Base-by-base conservation (phyloP, 2,797 vertebrate species). In the Ceyx erithaca region DNA sequence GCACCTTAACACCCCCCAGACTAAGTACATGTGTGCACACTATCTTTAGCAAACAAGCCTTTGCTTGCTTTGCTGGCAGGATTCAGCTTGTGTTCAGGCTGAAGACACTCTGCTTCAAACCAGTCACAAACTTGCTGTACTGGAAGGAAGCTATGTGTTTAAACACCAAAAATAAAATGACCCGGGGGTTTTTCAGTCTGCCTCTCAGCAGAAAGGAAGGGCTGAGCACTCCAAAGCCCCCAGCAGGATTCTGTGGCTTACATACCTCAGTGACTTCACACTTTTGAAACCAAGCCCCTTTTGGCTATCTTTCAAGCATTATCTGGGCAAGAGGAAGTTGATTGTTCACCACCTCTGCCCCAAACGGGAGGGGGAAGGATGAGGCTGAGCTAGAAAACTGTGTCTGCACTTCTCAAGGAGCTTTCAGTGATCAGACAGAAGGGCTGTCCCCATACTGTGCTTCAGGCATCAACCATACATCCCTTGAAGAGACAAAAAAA, bases 21-120 rank as follows among this genome's bases (percentile, higher is more conserved):
- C 62, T 20, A 4, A 1, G 8, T 10, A 75, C 80, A 78, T 2
- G 0, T 20, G 73, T 15, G 25, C 77, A 63, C 0, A 0, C 80
- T 90, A 81, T 80, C 85, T 90, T 86, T 84, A 84, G 71, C 26
- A 0, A 88, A 88, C 94, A 94, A 88, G 95, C 54, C 83, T 76
- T 85, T 43, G 68, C 94, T 37, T 85, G 89, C 72, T 91, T 51
- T 22, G 58, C 83, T 78, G 85, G 81, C 80, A 93, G 61, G 81
- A 90, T 17, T 55, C 26, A 2, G 57, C 83, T 82, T 72, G 61
- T 30, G 37, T 35, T 70, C 35, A 4, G 14, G 26, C 28, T 89
- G 73, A 76, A 85, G 80, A n/a, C 45, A 80, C 21, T 11, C 55
- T 63, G 45, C 85, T 72, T 57, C 66, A 51, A 3, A 68, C 23